Evolutionary conservation across 2,113 vertebrate species (phyloP).

Genomic region (Notarius quadriscutis): DNA sequence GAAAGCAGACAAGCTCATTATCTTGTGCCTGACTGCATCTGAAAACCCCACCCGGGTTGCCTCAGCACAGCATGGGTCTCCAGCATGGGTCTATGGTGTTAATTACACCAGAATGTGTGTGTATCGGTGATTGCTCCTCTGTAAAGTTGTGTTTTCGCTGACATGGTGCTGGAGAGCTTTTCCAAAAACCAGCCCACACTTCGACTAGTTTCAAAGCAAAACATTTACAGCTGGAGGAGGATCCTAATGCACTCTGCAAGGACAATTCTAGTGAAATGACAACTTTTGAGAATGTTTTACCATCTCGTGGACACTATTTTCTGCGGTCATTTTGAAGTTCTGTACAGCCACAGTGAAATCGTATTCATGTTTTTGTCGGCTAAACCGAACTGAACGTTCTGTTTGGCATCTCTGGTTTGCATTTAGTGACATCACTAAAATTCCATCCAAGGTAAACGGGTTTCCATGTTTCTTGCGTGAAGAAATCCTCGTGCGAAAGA

Average conservation of each 20-base stretch:
- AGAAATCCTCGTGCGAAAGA: background rate
- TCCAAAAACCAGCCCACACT: background rate
- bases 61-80: background rate
- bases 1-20: slow-evolving; percentile 39
- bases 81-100: background rate
- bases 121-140: background rate
- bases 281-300: too few relatives aligned
- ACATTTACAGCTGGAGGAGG: too few relatives aligned
- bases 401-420: background rate
- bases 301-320: too few relatives aligned
- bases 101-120: background rate
- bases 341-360: background rate
- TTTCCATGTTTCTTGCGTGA: background rate
- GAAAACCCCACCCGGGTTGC: background rate
- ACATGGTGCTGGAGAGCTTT: background rate
- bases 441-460: background rate
- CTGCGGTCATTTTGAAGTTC: background rate
- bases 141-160: background rate
- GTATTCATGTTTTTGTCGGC: background rate
- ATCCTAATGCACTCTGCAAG: too few relatives aligned
- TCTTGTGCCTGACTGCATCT: slow-evolving; percentile 4
- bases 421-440: background rate
- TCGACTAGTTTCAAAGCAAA: background rate
- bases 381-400: background rate
- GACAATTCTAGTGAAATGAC: too few relatives aligned